Percentiles rank a stretch among this genome's conserved stretches.
These are phyloP conservation scores for Volucella bombylans DNA, from an alignment of 2,888 invertebrate genomes.

Conservation along the genomic window DNA sequence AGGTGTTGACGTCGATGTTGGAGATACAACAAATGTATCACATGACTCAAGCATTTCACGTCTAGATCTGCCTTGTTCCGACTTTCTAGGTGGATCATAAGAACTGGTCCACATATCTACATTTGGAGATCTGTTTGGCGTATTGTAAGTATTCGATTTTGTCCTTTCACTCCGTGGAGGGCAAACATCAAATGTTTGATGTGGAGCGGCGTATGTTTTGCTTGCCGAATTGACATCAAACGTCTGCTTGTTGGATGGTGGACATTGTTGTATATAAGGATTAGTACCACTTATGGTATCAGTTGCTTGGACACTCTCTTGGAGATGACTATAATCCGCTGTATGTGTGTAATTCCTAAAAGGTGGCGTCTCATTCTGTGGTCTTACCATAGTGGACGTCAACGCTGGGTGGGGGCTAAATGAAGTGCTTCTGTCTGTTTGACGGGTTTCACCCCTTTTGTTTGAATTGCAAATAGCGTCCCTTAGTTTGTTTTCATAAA, in stretches of 20 bases:
- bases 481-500: constrained; percentile 27
- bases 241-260: neutral
- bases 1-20: constrained; percentile 71
- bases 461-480: neutral
- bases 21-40: constrained; percentile 50
- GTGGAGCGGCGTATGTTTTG: neutral
- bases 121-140: neutral
- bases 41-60: neutral
- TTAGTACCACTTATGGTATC: neutral
- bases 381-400: neutral
- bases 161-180: no score
- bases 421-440: neutral
- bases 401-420: constrained; percentile 9
- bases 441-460: neutral
- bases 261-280: neutral
- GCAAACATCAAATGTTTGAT: neutral
- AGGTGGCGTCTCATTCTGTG: neutral
- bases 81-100: no score
- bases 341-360: constrained; percentile 2
- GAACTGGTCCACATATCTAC: neutral
- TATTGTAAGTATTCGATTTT: no score
- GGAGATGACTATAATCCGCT: neutral
- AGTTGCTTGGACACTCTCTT: neutral
- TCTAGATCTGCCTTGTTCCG: neutral
- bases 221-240: neutral